phyloP scores from a whole-genome alignment of 2,888 invertebrate genomes.

The Camponotus fellah region DNA sequence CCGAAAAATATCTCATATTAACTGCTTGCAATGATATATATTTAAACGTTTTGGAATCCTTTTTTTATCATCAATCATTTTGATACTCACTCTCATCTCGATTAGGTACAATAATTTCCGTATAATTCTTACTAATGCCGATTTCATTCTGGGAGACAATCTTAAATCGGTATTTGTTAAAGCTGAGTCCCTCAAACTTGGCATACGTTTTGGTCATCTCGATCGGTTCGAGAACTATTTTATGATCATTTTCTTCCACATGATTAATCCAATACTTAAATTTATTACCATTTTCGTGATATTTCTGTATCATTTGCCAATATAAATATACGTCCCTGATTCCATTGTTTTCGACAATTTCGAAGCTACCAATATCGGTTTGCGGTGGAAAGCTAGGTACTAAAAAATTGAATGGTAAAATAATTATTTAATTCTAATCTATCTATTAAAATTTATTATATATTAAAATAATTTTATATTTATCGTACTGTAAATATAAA shows the following conservation, averaged over 20 bases:
- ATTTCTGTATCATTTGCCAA: slow-evolving; percentile 92
- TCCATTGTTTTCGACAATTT: slow-evolving; percentile 86
- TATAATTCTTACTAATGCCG: too few species aligned
- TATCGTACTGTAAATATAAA: neutral
- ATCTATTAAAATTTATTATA: neutral
- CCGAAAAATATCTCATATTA: too few species aligned
- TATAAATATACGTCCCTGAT: slow-evolving; percentile 90
- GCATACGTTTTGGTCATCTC: slow-evolving; percentile 83
- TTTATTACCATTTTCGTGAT: slow-evolving; percentile 91
- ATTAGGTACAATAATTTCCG: too few species aligned
- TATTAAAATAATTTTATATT: slow-evolving; percentile 3
- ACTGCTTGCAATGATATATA: too few species aligned
- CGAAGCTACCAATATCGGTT: slow-evolving; percentile 92
- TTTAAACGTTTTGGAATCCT: too few species aligned
- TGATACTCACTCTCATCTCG: too few species aligned
- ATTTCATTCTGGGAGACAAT: too few species aligned
- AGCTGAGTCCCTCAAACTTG: too few species aligned
- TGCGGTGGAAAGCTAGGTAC: slow-evolving; percentile 90
- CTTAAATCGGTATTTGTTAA: too few species aligned
- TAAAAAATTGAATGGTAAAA: slow-evolving; percentile 70
- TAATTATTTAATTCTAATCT: neutral
- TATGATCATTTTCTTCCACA: slow-evolving; percentile 85
- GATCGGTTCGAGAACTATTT: slow-evolving; percentile 85
- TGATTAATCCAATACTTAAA: slow-evolving; percentile 90
- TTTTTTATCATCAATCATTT: too few species aligned